A percentile compares a stretch with the other conserved stretches of the same genome.
Conservation (phyloP, 37 sponge, comb jelly and placozoan genomes). For the Oscarella lobularis region DNA sequence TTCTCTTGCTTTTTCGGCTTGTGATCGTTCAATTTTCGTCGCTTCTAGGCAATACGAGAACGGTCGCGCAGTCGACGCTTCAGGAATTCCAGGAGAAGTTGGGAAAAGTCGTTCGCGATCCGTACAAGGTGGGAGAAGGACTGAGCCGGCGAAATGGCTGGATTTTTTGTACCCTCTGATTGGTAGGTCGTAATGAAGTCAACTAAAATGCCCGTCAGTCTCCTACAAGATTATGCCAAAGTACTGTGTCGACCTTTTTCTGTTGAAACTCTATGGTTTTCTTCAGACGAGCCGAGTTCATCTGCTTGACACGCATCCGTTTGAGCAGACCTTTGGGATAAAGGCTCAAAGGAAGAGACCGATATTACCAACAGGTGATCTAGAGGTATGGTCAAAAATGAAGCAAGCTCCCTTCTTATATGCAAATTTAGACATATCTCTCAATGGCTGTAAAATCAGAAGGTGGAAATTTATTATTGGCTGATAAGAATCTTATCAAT, state of each 20-base stretch:
- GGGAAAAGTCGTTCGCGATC: constrained; percentile 81
- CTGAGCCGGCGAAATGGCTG: no score
- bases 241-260: no score
- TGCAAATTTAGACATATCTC: no score
- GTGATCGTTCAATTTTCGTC: background rate
- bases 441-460: no score
- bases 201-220: constrained; percentile 79
- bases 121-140: constrained; percentile 70
- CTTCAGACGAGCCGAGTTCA: no score
- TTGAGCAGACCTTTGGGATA: constrained; percentile 83
- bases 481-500: no score
- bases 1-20: background rate
- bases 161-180: no score
- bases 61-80: constrained; percentile 77
- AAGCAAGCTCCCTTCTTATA: no score
- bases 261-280: no score
- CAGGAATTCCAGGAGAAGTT: constrained; percentile 94
- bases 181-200: constrained; percentile 84
- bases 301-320: constrained; percentile 85
- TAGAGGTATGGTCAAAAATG: constrained; percentile 44
- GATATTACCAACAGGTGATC: constrained; percentile 34
- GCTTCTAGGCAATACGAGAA: constrained; percentile 80
- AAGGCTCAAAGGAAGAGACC: constrained; percentile 81
- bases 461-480: no score
- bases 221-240: constrained; percentile 80